Base-by-base conservation (phyloP, 1,140 invertebrate genomes). In the Ips nitidus region DNA sequence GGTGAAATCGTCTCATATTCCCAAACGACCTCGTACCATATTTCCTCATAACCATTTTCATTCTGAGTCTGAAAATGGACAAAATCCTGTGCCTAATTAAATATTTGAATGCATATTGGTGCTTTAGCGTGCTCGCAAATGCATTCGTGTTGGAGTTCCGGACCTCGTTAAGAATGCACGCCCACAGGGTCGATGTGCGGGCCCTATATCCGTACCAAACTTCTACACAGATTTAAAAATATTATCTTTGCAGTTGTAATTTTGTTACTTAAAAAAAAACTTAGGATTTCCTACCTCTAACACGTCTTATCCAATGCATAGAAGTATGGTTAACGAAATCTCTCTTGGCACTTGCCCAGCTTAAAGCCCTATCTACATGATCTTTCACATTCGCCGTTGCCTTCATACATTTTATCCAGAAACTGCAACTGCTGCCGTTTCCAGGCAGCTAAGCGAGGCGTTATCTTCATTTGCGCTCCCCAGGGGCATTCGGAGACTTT, bases 391-490 rank as follows among this genome's bases (percentile, higher is more conserved):
- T 53, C 60, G 22, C 22, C 50, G 39, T 64, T n/a, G n/a, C 62
- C 38, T 50, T 50, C 41, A 22, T 36, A 55, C 52, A 53, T 53
- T 57, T 66, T 57, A 50, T 6, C 53, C 58, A 63, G 71, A 62
- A 71, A 69, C 71, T 66, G 69, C 73, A 75, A 72, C 68, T 70
- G 63, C 64, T 66, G 67, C 74, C 65, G 68, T 72, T 75, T 74
- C 57, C 52, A 66, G 52, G 52, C 71, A 70, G 75, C 58, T 72
- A 73, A 75, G 74, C 73, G 73, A 65, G 57, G 69, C 71, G 70
- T 77, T 77, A 77, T 77, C 76, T 77, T 75, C 74, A 77, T 77
- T 75, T 77, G 45, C 45, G 45, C 45, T 22, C 45, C 45, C 22
- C 7, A 50, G 45, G 45, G 45, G 22, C 45, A 50, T 50, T 6